phyloP scores from a whole-genome alignment of 2,797 vertebrate genomes.

The Amblyraja radiata region DNA sequence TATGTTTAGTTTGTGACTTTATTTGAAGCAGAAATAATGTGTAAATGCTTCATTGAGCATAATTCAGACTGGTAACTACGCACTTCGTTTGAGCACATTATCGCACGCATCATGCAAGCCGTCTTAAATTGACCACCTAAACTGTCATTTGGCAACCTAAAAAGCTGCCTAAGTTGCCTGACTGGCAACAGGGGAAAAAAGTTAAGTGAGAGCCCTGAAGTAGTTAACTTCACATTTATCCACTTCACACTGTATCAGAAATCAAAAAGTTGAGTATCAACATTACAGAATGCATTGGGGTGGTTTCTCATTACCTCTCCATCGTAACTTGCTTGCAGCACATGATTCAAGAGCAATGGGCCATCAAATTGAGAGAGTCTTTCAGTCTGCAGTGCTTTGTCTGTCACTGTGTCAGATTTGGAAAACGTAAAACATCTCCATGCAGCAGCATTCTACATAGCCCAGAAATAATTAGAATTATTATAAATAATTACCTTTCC shows the following conservation, averaged over 20 bases:
- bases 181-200: too few species aligned
- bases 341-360: constrained; percentile 79
- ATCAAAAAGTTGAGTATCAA: neutral
- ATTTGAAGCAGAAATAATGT: too few species aligned
- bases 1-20: too few species aligned
- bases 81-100: too few species aligned
- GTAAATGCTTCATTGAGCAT: too few species aligned
- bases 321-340: constrained; percentile 76
- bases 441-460: constrained; percentile 71
- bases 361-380: constrained; percentile 56
- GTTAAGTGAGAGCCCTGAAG: too few species aligned
- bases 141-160: too few species aligned
- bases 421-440: constrained; percentile 90
- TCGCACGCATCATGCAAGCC: too few species aligned
- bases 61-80: too few species aligned
- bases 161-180: too few species aligned
- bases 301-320: constrained; percentile 64
- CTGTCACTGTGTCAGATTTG: constrained; percentile 60
- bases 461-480: neutral
- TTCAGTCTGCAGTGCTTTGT: constrained; percentile 51
- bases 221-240: too few species aligned
- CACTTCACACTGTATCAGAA: neutral
- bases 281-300: neutral
- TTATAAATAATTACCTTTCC: neutral
- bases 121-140: too few species aligned